Evolutionary conservation across 2,113 vertebrate genomes (phyloP).

Genomic region (Eptatretus burgeri): DNA sequence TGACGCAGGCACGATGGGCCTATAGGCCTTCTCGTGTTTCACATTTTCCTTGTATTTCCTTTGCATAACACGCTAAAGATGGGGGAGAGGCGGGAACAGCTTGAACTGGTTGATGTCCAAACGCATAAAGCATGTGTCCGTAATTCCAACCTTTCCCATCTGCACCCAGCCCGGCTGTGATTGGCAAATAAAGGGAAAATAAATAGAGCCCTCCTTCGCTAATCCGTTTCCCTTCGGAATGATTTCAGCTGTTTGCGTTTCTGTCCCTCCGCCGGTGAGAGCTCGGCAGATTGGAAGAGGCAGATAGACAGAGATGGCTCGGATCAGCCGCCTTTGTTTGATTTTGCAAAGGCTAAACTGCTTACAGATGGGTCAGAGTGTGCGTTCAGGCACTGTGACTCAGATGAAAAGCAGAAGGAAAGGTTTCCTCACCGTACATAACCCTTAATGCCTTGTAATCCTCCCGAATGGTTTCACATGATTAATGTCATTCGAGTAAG

Average conservation of each 20-base stretch:
- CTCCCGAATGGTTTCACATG: no score
- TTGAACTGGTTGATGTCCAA: not conserved
- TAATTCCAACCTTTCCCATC: not conserved
- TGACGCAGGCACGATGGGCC: no score
- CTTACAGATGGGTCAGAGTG: no score
- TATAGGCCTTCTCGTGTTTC: no score
- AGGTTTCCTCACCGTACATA: no score
- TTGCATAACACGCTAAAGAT: no score
- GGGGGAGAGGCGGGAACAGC: no score
- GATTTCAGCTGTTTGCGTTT: not conserved
- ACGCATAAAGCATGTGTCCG: not conserved
- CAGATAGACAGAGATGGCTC: not conserved
- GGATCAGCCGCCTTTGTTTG: slow-evolving; percentile 6
- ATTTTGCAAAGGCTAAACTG: not conserved
- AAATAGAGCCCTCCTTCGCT: slow-evolving; percentile 2
- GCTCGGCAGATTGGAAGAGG: not conserved
- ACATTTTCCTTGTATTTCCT: no score
- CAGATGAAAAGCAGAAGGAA: no score
- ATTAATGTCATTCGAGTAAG: no score
- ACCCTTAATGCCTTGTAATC: no score
- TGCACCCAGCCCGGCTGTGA: slow-evolving; percentile 2
- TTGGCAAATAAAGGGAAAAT: slow-evolving; percentile 6
- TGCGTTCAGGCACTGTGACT: no score
- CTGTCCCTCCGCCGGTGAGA: slow-evolving; percentile 1
- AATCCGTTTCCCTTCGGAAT: not conserved